phyloP scores from a whole-genome alignment of 2,113 vertebrate genomes.

The Bambusicola thoracicus region DNA sequence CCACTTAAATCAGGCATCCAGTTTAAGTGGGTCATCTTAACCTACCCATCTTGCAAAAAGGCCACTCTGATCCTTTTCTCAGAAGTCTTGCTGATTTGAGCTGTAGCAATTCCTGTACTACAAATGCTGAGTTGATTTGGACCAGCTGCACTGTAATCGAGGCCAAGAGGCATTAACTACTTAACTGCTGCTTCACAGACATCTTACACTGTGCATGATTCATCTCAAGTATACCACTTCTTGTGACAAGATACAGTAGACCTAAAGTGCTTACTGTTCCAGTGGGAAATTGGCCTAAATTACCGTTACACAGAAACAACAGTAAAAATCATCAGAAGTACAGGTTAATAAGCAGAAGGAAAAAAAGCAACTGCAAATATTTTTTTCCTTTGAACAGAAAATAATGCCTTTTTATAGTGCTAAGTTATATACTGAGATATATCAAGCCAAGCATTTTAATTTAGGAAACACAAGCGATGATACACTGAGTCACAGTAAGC shows the following conservation, averaged over 20 bases:
- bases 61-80: background rate
- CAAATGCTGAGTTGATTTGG: conserved; percentile 11
- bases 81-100: background rate
- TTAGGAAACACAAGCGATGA: background rate
- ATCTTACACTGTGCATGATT: background rate
- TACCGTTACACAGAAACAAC: background rate
- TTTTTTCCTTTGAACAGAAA: background rate
- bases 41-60: background rate
- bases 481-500: background rate
- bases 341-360: background rate
- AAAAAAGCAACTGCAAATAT: background rate
- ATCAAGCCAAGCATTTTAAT: background rate
- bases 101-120: background rate
- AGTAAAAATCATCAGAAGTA: background rate
- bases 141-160: background rate
- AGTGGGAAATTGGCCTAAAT: background rate
- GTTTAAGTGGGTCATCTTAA: background rate
- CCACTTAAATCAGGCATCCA: conserved; percentile 14
- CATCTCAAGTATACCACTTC: background rate
- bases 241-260: background rate
- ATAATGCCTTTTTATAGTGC: background rate
- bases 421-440: background rate
- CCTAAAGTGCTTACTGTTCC: background rate
- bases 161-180: conserved; percentile 10
- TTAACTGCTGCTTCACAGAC: background rate